phyloP scores from a whole-genome alignment of 64 coral and sea anemone species.

The Stylophora pistillata region DNA sequence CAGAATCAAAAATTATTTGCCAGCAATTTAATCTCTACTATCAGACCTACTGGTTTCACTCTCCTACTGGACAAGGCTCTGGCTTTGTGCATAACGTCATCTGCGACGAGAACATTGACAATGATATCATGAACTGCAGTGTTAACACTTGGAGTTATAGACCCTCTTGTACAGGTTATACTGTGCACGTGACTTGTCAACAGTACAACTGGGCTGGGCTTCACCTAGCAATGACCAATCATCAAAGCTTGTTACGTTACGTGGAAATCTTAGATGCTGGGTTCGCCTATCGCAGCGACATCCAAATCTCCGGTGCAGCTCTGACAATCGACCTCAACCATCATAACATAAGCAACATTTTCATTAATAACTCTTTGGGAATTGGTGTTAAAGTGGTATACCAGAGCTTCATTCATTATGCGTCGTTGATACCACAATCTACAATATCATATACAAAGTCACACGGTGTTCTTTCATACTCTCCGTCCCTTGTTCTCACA shows the following conservation, averaged over 20 bases:
- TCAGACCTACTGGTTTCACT: not conserved
- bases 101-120: conserved; percentile 10
- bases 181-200: conserved; percentile 16
- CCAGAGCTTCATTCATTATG: conserved; percentile 6
- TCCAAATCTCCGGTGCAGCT: conserved; percentile 38
- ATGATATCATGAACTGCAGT: conserved; percentile 67
- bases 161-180: conserved; percentile 9
- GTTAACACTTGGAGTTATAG: conserved; percentile 32
- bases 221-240: conserved; percentile 52
- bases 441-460: conserved; percentile 47
- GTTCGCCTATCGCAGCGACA: conserved; percentile 64
- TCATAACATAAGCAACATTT: conserved; percentile 57
- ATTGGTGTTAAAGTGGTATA: conserved; percentile 52
- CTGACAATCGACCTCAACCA: conserved; percentile 56
- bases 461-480: conserved; percentile 19
- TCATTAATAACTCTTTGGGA: conserved; percentile 29
- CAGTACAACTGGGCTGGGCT: conserved; percentile 60
- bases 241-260: conserved; percentile 49
- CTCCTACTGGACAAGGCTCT: not conserved
- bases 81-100: conserved; percentile 49
- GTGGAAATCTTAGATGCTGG: conserved; percentile 65
- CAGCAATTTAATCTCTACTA: conserved; percentile 41
- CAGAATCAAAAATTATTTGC: conserved; percentile 48
- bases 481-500: conserved; percentile 33
- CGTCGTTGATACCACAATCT: conserved; percentile 47